Evolutionary conservation across 2,797 vertebrate species (phyloP), one percentile per base, ranked within the genome.

Genomic region (Danio tinwini): DNA sequence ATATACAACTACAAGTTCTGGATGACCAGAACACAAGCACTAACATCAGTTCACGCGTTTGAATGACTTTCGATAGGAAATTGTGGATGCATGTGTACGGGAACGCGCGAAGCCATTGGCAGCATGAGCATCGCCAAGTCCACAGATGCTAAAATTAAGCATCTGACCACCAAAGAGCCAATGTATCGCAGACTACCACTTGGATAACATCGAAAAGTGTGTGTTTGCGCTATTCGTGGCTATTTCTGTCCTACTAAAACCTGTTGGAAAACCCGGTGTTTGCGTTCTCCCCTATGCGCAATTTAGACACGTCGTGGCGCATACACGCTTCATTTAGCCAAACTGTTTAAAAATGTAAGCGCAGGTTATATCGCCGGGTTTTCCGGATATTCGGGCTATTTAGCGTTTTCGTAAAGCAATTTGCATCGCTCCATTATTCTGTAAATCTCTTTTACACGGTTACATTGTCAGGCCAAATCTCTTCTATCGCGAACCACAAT

Each of bases 371-470:
- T 72, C 77, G 58, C 47, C 53, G 6, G 14, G 16, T 16, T 74
- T 61, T 58, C 40, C 13, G 14, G 6, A 58, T 78, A 49, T 42
- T 62, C 64, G 6, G 50, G 16, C 72, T 45, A 47, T 91, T 93
- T 93, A 91, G 93, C 93, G 92, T 94, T 95, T 94, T 95, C 95
- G 95, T 94, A 95, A 94, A 95, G 95, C 93, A 93, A 96, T 97
- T 97, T 96, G 96, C 96, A 97, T 96, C 93, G 91, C 90, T 93
- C 92, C 94, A 95, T 96, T 95, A 95, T 96, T 88, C 85, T 92
- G 90, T 92, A 93, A 96, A 96, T 96, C 94, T 95, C 94, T 86
- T 95, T 96, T 95, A 95, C 96, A 96, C 94, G 95, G 93, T 94
- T 94, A 96, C 94, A 96, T 96, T 95, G 96, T 96, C 93, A 93